Conservation (phyloP, 2,113 vertebrate genomes). For the Leucosticte australis region DNA sequence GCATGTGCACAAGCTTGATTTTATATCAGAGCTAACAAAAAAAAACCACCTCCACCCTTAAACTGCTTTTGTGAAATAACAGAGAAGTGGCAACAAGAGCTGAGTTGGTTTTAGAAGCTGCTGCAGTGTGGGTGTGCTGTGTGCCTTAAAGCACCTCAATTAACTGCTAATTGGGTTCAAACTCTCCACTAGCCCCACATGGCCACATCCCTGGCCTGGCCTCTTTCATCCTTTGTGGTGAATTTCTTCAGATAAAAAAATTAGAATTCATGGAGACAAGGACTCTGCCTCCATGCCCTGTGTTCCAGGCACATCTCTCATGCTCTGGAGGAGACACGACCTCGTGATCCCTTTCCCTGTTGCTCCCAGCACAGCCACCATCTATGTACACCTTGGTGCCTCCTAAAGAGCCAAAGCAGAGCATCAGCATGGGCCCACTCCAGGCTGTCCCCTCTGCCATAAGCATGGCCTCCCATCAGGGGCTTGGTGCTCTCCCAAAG, state of each 20-base stretch:
- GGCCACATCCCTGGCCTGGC: background rate
- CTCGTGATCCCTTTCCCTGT: background rate
- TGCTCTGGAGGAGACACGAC: background rate
- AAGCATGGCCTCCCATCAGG: background rate
- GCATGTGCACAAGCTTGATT: background rate
- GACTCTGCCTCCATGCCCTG: background rate
- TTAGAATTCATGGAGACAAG: background rate
- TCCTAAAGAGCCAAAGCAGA: background rate
- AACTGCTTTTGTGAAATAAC: background rate
- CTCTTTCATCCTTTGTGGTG: background rate
- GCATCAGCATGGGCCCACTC: background rate
- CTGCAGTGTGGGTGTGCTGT: background rate
- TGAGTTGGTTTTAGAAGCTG: background rate
- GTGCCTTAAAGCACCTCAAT: background rate
- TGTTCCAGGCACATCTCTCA: fast-evolving
- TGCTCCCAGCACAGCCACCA: background rate
- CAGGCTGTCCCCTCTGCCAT: background rate
- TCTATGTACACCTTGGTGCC: fast-evolving
- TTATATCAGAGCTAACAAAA: background rate
- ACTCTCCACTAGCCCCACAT: background rate
- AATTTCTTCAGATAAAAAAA: background rate
- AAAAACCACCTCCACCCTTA: background rate
- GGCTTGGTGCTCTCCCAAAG: background rate
- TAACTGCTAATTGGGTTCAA: background rate
- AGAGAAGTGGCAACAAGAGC: background rate